Evolutionary conservation across 2,888 invertebrate species (phyloP).

Genomic region (Chymomyza fuscimana): DNA sequence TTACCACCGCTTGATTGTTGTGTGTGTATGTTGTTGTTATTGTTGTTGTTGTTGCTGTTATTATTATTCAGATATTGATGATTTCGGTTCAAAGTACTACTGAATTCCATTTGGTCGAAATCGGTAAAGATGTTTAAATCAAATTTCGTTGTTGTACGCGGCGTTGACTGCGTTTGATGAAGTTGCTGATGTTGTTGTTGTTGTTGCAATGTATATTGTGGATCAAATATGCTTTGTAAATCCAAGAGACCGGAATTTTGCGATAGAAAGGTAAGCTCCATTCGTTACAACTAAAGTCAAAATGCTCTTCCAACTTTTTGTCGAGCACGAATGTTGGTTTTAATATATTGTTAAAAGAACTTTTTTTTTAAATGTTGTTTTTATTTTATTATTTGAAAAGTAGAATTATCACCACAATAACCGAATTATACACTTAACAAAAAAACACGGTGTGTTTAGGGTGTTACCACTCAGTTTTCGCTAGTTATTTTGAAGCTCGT

Average conservation of each 20-base stretch:
- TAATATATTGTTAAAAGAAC: background rate
- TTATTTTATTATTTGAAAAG: constrained; percentile 19
- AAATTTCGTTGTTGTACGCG: constrained; percentile 58
- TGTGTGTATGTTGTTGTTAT: constrained; percentile 42
- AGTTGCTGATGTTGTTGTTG: constrained; percentile 30
- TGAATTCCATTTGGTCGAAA: constrained; percentile 78
- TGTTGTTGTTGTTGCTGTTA: constrained; percentile 63
- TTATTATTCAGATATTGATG: constrained; percentile 65
- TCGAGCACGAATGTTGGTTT: background rate
- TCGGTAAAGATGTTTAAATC: constrained; percentile 64
- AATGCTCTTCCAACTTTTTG: constrained; percentile 14
- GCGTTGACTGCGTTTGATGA: constrained; percentile 49
- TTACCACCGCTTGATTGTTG: constrained; percentile 50
- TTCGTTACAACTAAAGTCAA: constrained; percentile 66
- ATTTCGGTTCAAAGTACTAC: constrained; percentile 58
- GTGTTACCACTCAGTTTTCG: constrained; percentile 48
- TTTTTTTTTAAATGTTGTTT: background rate
- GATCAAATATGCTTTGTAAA: constrained; percentile 78
- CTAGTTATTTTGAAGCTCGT: constrained; percentile 52
- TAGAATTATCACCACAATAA: constrained; percentile 10
- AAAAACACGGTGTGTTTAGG: constrained; percentile 46
- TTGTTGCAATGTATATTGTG: constrained; percentile 63
- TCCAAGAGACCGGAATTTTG: constrained; percentile 77
- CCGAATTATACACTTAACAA: constrained; percentile 17
- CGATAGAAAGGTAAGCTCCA: constrained; percentile 79